Conservation (phyloP, 2,113 vertebrate species). For the Chionomys nivalis region DNA sequence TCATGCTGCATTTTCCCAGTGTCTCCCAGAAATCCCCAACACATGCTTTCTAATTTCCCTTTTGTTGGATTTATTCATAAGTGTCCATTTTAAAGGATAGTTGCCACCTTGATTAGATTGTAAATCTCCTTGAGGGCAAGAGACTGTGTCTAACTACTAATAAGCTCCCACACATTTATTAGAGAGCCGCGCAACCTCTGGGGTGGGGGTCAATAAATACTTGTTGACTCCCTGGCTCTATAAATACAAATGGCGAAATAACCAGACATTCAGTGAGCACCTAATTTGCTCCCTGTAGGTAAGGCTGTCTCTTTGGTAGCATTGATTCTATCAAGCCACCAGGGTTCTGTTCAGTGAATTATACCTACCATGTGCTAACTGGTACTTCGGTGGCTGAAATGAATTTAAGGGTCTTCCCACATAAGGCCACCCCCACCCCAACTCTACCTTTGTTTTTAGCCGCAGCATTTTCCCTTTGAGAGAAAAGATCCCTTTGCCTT, state of each 20-base stretch:
- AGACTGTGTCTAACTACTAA: slow-evolving; percentile 66
- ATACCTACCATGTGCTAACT: slow-evolving; percentile 67
- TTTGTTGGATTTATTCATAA: slow-evolving; percentile 68
- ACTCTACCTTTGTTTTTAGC: slow-evolving; percentile 59
- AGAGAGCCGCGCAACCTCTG: slow-evolving; percentile 43
- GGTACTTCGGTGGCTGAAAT: slow-evolving; percentile 71
- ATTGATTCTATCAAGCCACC: slow-evolving; percentile 75
- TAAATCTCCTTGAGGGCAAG: slow-evolving; percentile 76
- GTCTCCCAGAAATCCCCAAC: slow-evolving; percentile 7
- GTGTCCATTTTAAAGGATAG: slow-evolving; percentile 65
- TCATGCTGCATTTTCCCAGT: not conserved
- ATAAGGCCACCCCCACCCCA: slow-evolving; percentile 58
- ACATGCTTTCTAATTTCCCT: slow-evolving; percentile 49
- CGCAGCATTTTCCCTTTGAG: slow-evolving; percentile 49
- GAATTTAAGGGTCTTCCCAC: slow-evolving; percentile 66
- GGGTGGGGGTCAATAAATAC: slow-evolving; percentile 71
- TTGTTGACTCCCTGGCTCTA: slow-evolving; percentile 78
- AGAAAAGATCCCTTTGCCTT: slow-evolving; percentile 61
- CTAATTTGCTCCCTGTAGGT: slow-evolving; percentile 80
- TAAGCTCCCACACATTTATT: slow-evolving; percentile 68
- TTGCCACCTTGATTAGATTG: slow-evolving; percentile 59
- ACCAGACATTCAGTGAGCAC: slow-evolving; percentile 75
- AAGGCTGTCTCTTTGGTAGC: slow-evolving; percentile 70
- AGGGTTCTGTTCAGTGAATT: slow-evolving; percentile 77
- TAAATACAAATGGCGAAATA: slow-evolving; percentile 81